phyloP scores from a whole-genome alignment of 1,140 invertebrate genomes.

The Macrobrachium rosenbergii region DNA sequence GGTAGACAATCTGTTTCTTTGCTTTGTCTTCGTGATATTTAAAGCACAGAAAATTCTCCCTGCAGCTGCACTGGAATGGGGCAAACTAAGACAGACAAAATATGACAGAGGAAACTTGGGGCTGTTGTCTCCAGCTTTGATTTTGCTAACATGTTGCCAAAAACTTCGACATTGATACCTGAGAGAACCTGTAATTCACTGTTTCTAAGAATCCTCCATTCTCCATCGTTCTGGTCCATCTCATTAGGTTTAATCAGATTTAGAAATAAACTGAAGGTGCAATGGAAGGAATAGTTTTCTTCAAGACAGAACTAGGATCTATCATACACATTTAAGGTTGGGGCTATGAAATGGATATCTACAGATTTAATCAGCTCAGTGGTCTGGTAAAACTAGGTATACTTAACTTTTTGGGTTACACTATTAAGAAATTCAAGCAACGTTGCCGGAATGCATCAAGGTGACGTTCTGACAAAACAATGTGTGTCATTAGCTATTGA shows the following conservation, averaged over 20 bases:
- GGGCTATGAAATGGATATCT: not conserved
- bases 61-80: not conserved
- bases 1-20: constrained; percentile 16
- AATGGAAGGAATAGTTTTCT: constrained; percentile 19
- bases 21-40: constrained; percentile 9
- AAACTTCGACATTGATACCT: no score
- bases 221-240: constrained; percentile 2
- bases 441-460: constrained; percentile 1
- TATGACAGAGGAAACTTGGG: not conserved
- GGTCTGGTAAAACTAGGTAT: no score
- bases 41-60: not conserved
- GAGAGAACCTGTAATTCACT: not conserved
- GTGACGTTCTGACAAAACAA: constrained; percentile 25
- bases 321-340: not conserved
- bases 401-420: no score
- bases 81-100: not conserved
- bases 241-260: not conserved
- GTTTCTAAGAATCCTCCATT: not conserved
- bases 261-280: constrained; percentile 19
- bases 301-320: not conserved
- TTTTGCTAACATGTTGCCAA: no score
- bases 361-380: no score
- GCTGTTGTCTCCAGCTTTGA: no score
- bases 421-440: constrained; percentile 21
- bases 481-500: constrained; percentile 30